phyloP scores from a whole-genome alignment of 2,797 vertebrate species.

The Enteromius anoplus region DNA sequence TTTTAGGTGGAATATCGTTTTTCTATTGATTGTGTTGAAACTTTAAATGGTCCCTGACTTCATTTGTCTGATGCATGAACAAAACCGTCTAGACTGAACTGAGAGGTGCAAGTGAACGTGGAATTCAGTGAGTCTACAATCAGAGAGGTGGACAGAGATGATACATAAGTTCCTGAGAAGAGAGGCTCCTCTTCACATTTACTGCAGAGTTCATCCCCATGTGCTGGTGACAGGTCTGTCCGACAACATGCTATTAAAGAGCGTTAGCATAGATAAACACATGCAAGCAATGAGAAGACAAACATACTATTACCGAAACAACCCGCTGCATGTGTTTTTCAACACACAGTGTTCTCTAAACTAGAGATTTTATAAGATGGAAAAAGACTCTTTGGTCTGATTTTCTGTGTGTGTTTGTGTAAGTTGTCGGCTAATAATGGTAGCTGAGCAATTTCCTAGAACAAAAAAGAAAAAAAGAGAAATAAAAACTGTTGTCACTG shows the following conservation, averaged over 20 bases:
- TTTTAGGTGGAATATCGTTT: constrained; percentile 3
- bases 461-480: constrained; percentile 25
- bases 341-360: constrained; percentile 6
- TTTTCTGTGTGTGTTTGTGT: neutral
- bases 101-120: neutral
- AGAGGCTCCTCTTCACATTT: constrained; percentile 44
- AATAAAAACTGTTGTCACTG: constrained; percentile 25
- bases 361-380: constrained; percentile 11
- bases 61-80: neutral
- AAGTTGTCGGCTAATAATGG: constrained; percentile 29
- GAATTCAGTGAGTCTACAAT: constrained; percentile 1
- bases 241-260: constrained; percentile 56
- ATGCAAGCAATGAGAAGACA: constrained; percentile 32
- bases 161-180: constrained; percentile 25
- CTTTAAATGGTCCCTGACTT: constrained; percentile 3
- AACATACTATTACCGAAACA: constrained; percentile 47
- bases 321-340: constrained; percentile 20
- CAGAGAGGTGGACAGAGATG: neutral
- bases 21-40: neutral
- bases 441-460: constrained; percentile 35
- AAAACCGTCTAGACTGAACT: neutral
- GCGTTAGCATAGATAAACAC: constrained; percentile 32
- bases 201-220: constrained; percentile 49
- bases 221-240: constrained; percentile 37
- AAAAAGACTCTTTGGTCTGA: constrained; percentile 13